Conservation (phyloP, 2,888 invertebrate species). For the Eremobia ochroleuca region DNA sequence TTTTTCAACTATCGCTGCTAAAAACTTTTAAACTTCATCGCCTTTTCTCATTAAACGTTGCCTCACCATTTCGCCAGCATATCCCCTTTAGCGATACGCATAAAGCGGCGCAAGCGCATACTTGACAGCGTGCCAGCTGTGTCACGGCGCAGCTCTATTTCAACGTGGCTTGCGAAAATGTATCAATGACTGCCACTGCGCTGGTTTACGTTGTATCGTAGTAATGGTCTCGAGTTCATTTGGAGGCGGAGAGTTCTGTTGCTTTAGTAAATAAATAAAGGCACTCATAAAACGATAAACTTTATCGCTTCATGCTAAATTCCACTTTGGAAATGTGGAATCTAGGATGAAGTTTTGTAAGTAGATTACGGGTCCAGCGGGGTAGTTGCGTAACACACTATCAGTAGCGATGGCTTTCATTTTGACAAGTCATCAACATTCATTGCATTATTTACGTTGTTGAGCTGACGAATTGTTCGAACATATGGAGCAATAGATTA, state of each 20-base stretch:
- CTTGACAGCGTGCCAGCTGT: conserved; percentile 75
- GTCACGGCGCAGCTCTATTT: conserved; percentile 71
- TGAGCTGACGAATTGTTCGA: too few species aligned
- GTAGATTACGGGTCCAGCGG: too few species aligned
- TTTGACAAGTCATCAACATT: too few species aligned
- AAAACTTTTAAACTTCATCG: neutral
- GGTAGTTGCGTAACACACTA: too few species aligned
- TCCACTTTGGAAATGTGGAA: neutral
- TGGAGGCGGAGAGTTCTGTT: neutral
- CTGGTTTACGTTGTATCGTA: conserved; percentile 46
- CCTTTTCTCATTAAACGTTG: too few species aligned
- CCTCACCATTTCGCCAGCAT: conserved; percentile 8
- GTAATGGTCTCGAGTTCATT: conserved; percentile 39
- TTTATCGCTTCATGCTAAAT: neutral
- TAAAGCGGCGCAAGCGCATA: conserved; percentile 66
- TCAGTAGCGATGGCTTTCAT: too few species aligned
- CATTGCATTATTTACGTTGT: too few species aligned
- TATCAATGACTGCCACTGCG: conserved; percentile 67
- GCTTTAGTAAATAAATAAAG: conserved; percentile 28
- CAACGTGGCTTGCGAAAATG: conserved; percentile 69
- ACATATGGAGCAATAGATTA: too few species aligned
- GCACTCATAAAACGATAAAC: neutral
- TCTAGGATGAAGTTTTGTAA: too few species aligned
- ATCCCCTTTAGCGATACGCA: conserved; percentile 22
- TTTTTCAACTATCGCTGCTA: neutral